Evolutionary conservation across 2,888 invertebrate species (phyloP).

Genomic region (Meta bourneti): DNA sequence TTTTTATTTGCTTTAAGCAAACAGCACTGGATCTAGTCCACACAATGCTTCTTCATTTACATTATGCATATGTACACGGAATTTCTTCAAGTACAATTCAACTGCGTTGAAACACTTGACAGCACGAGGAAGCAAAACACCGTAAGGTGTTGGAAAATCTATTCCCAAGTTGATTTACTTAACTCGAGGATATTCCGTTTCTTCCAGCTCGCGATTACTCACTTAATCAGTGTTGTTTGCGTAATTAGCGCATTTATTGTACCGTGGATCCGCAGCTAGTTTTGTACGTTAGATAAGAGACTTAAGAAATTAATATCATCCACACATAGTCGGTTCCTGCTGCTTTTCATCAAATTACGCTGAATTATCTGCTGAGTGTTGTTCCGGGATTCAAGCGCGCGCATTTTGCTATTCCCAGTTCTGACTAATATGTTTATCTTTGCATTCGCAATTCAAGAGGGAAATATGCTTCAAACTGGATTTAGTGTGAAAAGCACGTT

Average conservation of each 20-base stretch:
- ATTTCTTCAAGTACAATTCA: too few species aligned
- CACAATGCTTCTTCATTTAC: too few species aligned
- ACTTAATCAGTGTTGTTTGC: background rate
- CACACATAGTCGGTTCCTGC: background rate
- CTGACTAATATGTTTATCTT: slow-evolving; percentile 1
- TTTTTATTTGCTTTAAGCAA: too few species aligned
- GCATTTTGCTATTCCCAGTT: slow-evolving; percentile 1
- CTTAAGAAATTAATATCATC: background rate
- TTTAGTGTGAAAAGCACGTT: too few species aligned
- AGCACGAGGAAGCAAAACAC: too few species aligned
- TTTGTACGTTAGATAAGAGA: background rate
- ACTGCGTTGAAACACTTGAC: too few species aligned
- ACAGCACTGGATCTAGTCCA: too few species aligned
- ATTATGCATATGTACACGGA: too few species aligned
- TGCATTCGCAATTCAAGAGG: slow-evolving; percentile 1
- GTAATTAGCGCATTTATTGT: slow-evolving; percentile 15
- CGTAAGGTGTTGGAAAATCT: background rate
- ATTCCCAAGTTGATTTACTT: background rate
- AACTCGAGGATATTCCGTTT: too few species aligned
- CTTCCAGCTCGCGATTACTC: too few species aligned
- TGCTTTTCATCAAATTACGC: slow-evolving; percentile 12
- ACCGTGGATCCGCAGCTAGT: slow-evolving; percentile 4
- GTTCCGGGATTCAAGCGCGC: background rate
- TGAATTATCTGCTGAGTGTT: background rate
- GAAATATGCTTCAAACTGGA: background rate